A percentile compares a stretch with the other conserved stretches of the same genome.
phyloP scores from a whole-genome alignment of 2,888 invertebrate species.

The Aphrophora alni region DNA sequence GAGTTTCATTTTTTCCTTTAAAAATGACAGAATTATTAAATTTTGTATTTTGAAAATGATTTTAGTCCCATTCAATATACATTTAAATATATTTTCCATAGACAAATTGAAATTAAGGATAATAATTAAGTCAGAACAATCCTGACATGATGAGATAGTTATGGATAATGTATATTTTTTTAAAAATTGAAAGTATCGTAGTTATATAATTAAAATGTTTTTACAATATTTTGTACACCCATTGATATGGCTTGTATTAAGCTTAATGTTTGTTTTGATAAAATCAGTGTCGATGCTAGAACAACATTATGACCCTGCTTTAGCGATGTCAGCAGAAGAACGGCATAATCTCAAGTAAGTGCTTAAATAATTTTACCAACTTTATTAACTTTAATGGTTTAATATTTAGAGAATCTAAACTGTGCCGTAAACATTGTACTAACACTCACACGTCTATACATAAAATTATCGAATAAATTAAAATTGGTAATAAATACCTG shows the following conservation, averaged over 20 bases:
- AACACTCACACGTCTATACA: too few species aligned
- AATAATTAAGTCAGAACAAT: background rate
- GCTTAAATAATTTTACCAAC: slow-evolving; percentile 2
- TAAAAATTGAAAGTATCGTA: background rate
- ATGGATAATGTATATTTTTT: background rate
- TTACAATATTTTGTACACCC: background rate
- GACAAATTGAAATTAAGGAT: background rate
- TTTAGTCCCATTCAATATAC: background rate
- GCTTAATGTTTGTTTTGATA: background rate
- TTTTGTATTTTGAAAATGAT: background rate
- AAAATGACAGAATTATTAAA: background rate
- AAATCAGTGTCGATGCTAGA: background rate
- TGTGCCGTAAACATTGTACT: too few species aligned
- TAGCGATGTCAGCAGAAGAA: slow-evolving; percentile 58
- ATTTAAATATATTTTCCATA: background rate
- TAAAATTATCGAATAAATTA: too few species aligned
- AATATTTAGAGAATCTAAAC: too few species aligned
- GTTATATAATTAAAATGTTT: background rate
- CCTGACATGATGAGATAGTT: background rate
- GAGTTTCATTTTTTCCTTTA: background rate
- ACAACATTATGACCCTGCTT: slow-evolving; percentile 32
- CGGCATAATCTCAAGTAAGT: slow-evolving; percentile 68
- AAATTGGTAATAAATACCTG: too few species aligned
- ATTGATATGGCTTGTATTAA: background rate
- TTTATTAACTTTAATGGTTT: too few species aligned